Conservation (phyloP, 2,113 vertebrate genomes). For the Euleptes europaea region DNA sequence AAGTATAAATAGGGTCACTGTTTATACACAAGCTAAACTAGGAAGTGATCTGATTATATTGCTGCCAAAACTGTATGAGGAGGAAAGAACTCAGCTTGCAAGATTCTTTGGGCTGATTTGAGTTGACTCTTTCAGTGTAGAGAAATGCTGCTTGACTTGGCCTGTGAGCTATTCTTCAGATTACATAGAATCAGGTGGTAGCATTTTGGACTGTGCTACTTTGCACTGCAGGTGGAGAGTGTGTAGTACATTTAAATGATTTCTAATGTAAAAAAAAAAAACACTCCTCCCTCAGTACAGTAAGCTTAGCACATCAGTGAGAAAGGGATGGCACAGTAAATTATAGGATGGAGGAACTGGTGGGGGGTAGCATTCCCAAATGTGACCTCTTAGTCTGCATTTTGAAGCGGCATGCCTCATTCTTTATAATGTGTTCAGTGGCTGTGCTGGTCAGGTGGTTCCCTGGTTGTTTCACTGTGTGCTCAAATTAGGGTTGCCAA, state of each 20-base stretch:
- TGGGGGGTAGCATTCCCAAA: neutral
- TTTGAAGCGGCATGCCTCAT: neutral
- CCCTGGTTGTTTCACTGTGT: neutral
- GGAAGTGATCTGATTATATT: conserved; percentile 30
- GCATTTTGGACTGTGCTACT: neutral
- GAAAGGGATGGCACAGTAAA: neutral
- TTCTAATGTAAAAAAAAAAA: neutral
- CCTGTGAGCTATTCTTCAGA: neutral
- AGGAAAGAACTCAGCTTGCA: neutral
- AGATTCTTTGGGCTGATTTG: accelerated
- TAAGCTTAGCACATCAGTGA: neutral
- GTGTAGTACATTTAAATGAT: neutral
- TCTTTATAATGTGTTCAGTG: neutral
- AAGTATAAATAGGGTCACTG: conserved; percentile 59
- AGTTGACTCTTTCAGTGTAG: neutral
- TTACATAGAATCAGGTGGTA: neutral
- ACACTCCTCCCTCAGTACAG: neutral
- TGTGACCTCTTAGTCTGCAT: neutral
- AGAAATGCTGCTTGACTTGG: neutral
- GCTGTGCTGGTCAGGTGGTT: neutral
- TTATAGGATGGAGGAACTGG: neutral
- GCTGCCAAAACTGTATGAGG: neutral
- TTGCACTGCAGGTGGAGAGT: neutral
- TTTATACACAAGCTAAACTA: conserved; percentile 35
- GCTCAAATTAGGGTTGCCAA: too few species aligned